Evolutionary conservation across 2,113 vertebrate species (phyloP).

Genomic region (Labeo rohita): DNA sequence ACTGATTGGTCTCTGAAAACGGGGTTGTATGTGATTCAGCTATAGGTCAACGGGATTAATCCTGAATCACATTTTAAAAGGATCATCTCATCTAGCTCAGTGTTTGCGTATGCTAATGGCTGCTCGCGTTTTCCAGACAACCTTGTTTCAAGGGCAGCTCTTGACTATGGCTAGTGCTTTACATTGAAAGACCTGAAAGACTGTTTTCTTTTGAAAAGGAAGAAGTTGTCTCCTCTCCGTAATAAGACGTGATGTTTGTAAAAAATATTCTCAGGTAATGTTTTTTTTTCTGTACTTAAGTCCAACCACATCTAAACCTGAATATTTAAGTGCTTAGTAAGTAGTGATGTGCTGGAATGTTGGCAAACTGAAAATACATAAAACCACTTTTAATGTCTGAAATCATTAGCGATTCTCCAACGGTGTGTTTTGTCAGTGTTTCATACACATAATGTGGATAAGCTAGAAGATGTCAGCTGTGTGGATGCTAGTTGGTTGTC

Average conservation of each 20-base stretch:
- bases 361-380: not conserved
- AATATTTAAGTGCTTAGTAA: not conserved
- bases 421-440: not conserved
- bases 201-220: conserved; percentile 13
- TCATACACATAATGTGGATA: not conserved
- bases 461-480: not conserved
- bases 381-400: not conserved
- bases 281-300: not conserved
- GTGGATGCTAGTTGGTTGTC: not conserved
- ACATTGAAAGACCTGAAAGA: conserved; percentile 27
- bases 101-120: conserved; percentile 32
- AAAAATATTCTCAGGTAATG: not conserved
- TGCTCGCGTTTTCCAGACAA: conserved; percentile 23
- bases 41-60: conserved; percentile 27
- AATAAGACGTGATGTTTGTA: not conserved
- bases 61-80: conserved; percentile 42
- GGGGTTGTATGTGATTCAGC: conserved; percentile 16
- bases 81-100: conserved; percentile 33
- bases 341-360: not conserved
- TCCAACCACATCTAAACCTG: not conserved
- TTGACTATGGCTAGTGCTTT: not conserved
- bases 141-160: conserved; percentile 33
- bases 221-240: not conserved
- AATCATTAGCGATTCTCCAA: not conserved
- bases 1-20: conserved; percentile 19